Evolutionary conservation across 2,113 vertebrate species (phyloP).

Genomic region (Dolichallabes microphthalmus): DNA sequence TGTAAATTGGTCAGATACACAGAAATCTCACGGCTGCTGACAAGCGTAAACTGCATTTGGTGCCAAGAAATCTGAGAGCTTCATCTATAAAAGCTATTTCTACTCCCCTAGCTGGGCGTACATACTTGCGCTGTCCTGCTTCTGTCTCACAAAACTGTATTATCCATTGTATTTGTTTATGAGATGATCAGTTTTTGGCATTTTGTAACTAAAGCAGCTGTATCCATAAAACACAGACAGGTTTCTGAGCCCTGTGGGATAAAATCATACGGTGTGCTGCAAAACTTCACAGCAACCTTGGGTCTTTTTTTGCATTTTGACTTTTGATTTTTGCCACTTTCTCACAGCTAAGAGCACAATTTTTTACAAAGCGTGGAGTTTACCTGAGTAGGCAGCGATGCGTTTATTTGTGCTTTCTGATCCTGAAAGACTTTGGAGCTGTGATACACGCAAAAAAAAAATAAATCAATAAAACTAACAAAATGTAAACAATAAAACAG

Average conservation of each 20-base stretch:
- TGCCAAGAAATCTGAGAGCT: not conserved
- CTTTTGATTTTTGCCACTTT: conserved; percentile 34
- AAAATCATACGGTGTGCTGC: not conserved
- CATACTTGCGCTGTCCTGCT: not conserved
- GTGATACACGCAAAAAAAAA: not conserved
- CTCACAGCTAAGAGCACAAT: not conserved
- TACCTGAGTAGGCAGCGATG: not conserved
- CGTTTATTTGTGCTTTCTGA: conserved; percentile 37
- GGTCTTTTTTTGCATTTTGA: not conserved
- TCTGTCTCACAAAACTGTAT: not conserved
- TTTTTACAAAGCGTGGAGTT: conserved; percentile 2
- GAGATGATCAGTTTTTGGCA: not conserved
- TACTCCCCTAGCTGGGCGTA: not conserved
- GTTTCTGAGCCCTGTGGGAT: not conserved
- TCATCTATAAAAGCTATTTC: not conserved
- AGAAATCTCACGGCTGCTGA: not conserved
- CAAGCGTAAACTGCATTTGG: not conserved
- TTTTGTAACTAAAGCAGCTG: not conserved
- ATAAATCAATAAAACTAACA: not conserved
- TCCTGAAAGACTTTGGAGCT: not conserved
- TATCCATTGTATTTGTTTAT: not conserved
- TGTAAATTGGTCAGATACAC: not conserved
- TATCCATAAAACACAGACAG: too few relatives aligned
- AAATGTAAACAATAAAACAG: too few relatives aligned
- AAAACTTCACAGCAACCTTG: conserved; percentile 22